These are phyloP conservation scores for Calephelis nemesis DNA, from an alignment of 1,140 invertebrate species.

Conservation along the genomic window DNA sequence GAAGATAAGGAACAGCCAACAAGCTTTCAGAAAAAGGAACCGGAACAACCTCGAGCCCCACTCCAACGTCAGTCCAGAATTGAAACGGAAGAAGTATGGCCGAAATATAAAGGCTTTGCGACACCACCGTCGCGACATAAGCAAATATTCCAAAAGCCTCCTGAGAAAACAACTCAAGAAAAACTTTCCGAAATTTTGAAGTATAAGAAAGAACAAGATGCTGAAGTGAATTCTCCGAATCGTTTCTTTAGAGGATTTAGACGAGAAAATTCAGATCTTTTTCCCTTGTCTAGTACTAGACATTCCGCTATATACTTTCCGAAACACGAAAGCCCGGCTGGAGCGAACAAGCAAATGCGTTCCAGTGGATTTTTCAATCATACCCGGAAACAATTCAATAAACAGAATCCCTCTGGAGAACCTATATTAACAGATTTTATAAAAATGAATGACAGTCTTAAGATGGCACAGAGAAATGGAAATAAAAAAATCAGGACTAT, in stretches of 20 bases:
- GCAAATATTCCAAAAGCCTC: constrained; percentile 59
- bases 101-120: constrained; percentile 71
- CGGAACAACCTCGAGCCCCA: constrained; percentile 56
- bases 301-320: constrained; percentile 85
- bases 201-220: constrained; percentile 82
- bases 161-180: constrained; percentile 62
- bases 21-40: constrained; percentile 41
- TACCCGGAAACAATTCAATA: constrained; percentile 77
- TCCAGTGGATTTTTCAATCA: constrained; percentile 84
- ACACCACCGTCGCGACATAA: constrained; percentile 69
- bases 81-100: constrained; percentile 70
- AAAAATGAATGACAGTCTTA: constrained; percentile 80
- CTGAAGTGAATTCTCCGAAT: constrained; percentile 83
- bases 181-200: constrained; percentile 69
- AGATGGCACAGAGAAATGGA: constrained; percentile 58
- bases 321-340: constrained; percentile 74
- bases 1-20: constrained; percentile 65
- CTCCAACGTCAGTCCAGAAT: constrained; percentile 65
- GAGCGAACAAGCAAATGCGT: constrained; percentile 71
- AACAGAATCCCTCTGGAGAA: constrained; percentile 81
- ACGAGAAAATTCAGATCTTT: constrained; percentile 90
- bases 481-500: constrained; percentile 45
- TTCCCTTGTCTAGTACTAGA: constrained; percentile 84
- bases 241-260: constrained; percentile 88
- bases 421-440: constrained; percentile 86